A percentile compares a stretch with the other conserved stretches of the same genome.
phyloP scores from a whole-genome alignment of 2,888 invertebrate species.

The Ypsolopha sequella region DNA sequence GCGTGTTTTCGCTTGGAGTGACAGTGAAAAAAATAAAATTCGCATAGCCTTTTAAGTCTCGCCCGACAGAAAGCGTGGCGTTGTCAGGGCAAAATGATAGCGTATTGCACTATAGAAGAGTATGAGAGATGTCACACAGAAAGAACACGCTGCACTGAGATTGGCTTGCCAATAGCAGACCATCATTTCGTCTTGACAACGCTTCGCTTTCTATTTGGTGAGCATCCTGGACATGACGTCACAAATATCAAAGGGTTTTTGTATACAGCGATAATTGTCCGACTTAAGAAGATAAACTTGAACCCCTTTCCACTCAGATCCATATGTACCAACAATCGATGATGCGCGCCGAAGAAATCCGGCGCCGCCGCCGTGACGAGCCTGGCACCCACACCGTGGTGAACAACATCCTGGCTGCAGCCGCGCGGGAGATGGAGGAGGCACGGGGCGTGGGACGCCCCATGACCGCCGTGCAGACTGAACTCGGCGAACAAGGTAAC shows the following conservation, averaged over 20 bases:
- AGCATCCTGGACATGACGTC: background rate
- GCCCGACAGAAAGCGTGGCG: too few relatives aligned
- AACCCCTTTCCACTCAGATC: conserved; percentile 29
- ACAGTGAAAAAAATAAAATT: too few relatives aligned
- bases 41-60: too few relatives aligned
- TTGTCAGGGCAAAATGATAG: too few relatives aligned
- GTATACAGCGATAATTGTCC: background rate
- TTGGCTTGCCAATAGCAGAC: too few relatives aligned
- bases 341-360: conserved; percentile 61
- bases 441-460: conserved; percentile 29
- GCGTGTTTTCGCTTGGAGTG: too few relatives aligned
- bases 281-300: conserved; percentile 10
- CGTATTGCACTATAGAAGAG: too few relatives aligned
- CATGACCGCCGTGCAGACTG: conserved; percentile 54
- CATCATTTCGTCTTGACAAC: too few relatives aligned
- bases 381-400: conserved; percentile 58
- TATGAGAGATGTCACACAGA: too few relatives aligned
- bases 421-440: conserved; percentile 62
- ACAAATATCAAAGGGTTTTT: conserved; percentile 4
- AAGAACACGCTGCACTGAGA: too few relatives aligned
- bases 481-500: conserved; percentile 38
- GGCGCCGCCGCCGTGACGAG: conserved; percentile 55
- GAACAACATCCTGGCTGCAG: conserved; percentile 61
- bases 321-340: conserved; percentile 67
- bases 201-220: too few relatives aligned